Conservation (phyloP, 2,797 vertebrate species). For the Florisuga fusca region DNA sequence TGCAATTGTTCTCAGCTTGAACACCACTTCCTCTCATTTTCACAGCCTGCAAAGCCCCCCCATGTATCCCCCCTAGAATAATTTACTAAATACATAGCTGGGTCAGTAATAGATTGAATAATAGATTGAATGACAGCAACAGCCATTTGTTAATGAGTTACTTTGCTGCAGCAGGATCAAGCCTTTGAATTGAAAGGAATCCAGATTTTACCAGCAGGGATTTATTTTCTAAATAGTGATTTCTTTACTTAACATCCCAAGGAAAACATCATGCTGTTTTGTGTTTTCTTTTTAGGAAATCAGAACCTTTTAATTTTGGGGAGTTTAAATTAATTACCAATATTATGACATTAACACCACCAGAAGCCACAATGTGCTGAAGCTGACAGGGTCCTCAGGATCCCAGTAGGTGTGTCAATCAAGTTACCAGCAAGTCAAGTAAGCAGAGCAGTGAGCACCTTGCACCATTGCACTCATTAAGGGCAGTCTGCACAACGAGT, state of each 20-base stretch:
- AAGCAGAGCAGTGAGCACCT: neutral
- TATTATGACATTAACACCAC: neutral
- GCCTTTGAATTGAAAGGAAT: neutral
- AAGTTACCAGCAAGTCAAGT: neutral
- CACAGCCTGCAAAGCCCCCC: slow-evolving; percentile 9
- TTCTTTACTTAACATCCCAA: neutral
- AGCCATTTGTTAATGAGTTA: neutral
- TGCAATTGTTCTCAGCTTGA: slow-evolving; percentile 53
- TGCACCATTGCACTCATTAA: neutral
- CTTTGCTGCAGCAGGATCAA: neutral
- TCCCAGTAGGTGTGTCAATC: neutral
- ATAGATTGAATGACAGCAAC: neutral
- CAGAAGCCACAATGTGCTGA: neutral
- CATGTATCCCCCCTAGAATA: neutral
- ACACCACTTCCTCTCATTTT: slow-evolving; percentile 41
- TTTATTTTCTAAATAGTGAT: neutral
- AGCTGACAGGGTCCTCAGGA: neutral
- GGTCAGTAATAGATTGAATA: neutral
- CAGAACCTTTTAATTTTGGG: neutral
- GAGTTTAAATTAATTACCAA: neutral
- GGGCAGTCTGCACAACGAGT: neutral
- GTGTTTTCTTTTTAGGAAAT: neutral
- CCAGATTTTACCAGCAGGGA: neutral
- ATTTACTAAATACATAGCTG: neutral
- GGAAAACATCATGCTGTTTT: neutral